Conservation (phyloP, 2,113 vertebrate species). For the Bombycilla garrulus region DNA sequence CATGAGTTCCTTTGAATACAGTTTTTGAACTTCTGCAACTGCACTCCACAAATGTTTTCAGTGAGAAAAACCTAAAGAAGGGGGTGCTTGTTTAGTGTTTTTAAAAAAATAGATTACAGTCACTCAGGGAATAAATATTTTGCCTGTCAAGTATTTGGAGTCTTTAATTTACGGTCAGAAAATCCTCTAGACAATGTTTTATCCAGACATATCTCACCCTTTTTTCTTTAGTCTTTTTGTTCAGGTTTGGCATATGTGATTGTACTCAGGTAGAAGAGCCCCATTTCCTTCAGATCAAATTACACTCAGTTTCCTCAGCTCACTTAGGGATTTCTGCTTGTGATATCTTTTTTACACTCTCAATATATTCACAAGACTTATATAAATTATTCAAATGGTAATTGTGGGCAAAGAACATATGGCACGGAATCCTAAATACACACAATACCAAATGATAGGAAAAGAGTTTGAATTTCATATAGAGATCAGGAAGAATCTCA, state of each 20-base stretch:
- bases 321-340: neutral
- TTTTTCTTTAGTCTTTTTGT: neutral
- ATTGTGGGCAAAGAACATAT: neutral
- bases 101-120: neutral
- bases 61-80: neutral
- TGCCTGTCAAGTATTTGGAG: neutral
- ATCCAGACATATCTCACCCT: neutral
- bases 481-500: neutral
- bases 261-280: neutral
- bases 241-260: neutral
- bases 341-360: neutral
- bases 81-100: neutral
- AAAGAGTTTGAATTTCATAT: neutral
- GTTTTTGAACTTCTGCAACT: neutral
- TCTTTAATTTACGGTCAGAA: neutral
- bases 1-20: neutral
- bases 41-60: neutral
- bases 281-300: conserved; percentile 11
- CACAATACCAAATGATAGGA: neutral
- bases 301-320: neutral
- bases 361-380: neutral
- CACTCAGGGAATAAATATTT: neutral
- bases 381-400: neutral
- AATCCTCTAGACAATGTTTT: neutral
- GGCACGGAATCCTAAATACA: neutral